Conservation (phyloP, 2,113 vertebrate species). For the Amia ocellicauda region DNA sequence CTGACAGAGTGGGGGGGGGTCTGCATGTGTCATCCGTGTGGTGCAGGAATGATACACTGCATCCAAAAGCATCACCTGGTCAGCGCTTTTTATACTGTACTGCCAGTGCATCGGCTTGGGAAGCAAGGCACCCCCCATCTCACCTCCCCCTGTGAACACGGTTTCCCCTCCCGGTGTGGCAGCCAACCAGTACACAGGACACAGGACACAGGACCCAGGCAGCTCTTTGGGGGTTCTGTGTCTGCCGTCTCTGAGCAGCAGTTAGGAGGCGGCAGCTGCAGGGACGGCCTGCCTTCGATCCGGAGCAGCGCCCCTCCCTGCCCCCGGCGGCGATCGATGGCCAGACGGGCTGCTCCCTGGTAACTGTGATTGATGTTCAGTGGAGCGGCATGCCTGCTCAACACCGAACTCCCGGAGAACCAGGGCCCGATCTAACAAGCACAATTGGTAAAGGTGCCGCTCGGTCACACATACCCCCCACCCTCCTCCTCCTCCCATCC, state of each 20-base stretch:
- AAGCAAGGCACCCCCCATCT: too few relatives aligned
- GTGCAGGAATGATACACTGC: too few relatives aligned
- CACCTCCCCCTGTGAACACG: too few relatives aligned
- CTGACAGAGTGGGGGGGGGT: too few relatives aligned
- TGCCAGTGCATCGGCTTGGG: too few relatives aligned
- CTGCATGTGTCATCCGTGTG: too few relatives aligned
- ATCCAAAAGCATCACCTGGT: too few relatives aligned
- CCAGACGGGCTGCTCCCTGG: conserved; percentile 46
- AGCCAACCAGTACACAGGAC: too few relatives aligned
- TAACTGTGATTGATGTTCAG: conserved; percentile 1
- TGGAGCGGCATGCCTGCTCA: conserved; percentile 11
- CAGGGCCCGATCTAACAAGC: conserved; percentile 62
- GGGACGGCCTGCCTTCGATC: conserved; percentile 45
- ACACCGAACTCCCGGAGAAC: conserved; percentile 50
- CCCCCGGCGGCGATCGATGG: conserved; percentile 50
- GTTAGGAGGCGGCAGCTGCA: background rate
- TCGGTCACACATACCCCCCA: conserved; percentile 54
- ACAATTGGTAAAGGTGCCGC: conserved; percentile 66
- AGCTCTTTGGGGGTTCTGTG: too few relatives aligned
- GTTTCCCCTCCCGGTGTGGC: too few relatives aligned
- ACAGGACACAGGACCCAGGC: too few relatives aligned
- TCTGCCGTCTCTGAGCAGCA: background rate
- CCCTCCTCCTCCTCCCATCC: conserved; percentile 60
- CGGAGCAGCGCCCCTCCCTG: conserved; percentile 41
- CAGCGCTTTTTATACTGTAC: too few relatives aligned